These are phyloP conservation scores for Phataginus tricuspis DNA, from an alignment of 2,797 vertebrate species.

Conservation along the genomic window DNA sequence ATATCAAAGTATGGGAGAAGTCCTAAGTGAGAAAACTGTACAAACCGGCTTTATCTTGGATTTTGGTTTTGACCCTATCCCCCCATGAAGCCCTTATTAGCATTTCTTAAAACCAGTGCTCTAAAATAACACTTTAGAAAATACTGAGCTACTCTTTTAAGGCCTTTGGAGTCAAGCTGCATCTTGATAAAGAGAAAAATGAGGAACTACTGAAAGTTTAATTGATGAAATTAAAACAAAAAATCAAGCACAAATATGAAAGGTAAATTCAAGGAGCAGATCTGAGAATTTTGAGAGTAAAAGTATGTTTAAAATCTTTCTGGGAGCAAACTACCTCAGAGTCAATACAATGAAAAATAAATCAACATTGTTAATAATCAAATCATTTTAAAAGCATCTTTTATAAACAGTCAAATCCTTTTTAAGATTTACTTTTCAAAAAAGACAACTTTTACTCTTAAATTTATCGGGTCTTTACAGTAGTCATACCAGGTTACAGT, in stretches of 20 bases:
- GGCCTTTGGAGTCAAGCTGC: not conserved
- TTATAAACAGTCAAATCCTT: slow-evolving; percentile 36
- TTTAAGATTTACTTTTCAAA: slow-evolving; percentile 58
- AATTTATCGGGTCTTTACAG: slow-evolving; percentile 51
- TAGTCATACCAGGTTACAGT: slow-evolving; percentile 51
- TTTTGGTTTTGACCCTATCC: not conserved
- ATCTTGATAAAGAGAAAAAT: slow-evolving; percentile 23
- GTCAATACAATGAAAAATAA: slow-evolving; percentile 33
- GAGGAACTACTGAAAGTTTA: slow-evolving; percentile 20
- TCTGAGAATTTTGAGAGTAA: not conserved
- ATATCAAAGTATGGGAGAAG: not conserved
- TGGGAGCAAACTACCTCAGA: not conserved
- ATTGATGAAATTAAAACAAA: slow-evolving; percentile 27
- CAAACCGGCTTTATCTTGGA: not conserved
- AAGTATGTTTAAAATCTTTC: slow-evolving; percentile 7
- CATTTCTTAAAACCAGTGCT: slow-evolving; percentile 21
- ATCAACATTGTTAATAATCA: not conserved
- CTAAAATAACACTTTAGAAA: slow-evolving; percentile 38
- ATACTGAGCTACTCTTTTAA: slow-evolving; percentile 18
- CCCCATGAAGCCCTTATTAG: not conserved
- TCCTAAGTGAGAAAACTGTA: not conserved
- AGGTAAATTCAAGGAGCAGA: slow-evolving; percentile 24
- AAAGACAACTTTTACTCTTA: slow-evolving; percentile 6
- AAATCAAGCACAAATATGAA: slow-evolving; percentile 32
- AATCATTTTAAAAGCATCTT: slow-evolving; percentile 50